Base-by-base conservation (phyloP, 2,113 vertebrate genomes). In the Girardinichthys multiradiatus region DNA sequence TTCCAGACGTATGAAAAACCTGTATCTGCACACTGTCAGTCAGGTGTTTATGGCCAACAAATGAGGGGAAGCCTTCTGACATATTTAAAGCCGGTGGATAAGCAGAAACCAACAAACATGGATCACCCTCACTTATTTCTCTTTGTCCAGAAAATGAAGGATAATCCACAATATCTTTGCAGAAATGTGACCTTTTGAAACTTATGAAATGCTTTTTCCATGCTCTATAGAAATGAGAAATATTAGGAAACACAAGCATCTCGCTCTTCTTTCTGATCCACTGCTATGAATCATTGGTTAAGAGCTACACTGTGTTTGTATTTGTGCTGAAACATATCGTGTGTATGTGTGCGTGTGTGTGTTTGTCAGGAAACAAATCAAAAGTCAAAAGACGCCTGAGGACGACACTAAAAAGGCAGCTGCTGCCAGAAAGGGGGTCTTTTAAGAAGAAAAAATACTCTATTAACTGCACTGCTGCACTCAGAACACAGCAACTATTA, bases 351-450 rank as follows among this genome's bases (percentile, higher is more conserved):
- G 66, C 60, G 70, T 62, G 67, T 76, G 30, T 70, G 30, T 80
- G 66, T 67, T 64, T 84, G 51, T 30, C 73, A 84, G 65, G 70
- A 51, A 77, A 62, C 35, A 70, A 70, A 73, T 12, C 64, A 75
- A 75, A 79, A 86, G 81, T 77, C 79, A 83, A 74, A 72, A 81
- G 72, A 81, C 51, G 72, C 80, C 82, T 1, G 29, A 83, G 76
- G 81, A 79, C 30, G 24, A 75, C 60, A 64, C 62, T 15, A 73
- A 80, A 59, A 65, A 72, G 60, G 70, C 72, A 82, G 83, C 69
- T 29, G 82, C 63, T 70, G 61, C 72, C 77, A 75, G 67, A 64
- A 54, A 81, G 48, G 35, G 78, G 39, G 30, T 64, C 60, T 69
- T 31, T 14, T 58, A 33, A 57, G 63, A 64, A 76, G 15, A 57